phyloP scores from a whole-genome alignment of 2,797 vertebrate species.

The Myotis pilosus region DNA sequence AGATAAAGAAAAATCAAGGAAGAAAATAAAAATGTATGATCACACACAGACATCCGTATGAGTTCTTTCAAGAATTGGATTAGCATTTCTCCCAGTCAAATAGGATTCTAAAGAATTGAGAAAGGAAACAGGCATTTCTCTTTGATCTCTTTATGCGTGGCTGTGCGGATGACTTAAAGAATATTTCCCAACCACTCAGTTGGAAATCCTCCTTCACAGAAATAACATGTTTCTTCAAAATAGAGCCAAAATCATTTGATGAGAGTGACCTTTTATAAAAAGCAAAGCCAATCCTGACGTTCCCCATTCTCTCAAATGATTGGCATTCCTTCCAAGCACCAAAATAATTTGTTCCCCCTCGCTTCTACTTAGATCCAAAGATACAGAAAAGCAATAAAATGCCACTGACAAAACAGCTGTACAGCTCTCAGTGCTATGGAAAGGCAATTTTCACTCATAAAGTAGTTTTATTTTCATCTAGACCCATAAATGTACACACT shows the following conservation, averaged over 20 bases:
- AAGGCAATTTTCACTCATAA: background rate
- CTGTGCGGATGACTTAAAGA: background rate
- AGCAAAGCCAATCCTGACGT: background rate
- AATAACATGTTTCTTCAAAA: slow-evolving; percentile 41
- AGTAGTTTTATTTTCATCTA: background rate
- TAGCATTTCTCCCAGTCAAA: slow-evolving; percentile 22
- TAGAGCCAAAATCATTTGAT: background rate
- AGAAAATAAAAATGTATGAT: background rate
- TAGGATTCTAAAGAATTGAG: background rate
- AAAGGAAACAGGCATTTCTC: background rate
- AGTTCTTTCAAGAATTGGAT: background rate
- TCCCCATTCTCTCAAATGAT: background rate
- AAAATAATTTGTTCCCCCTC: background rate
- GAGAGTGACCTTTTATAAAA: slow-evolving; percentile 28
- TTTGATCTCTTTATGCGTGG: background rate
- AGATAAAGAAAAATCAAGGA: slow-evolving; percentile 7
- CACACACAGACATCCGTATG: background rate
- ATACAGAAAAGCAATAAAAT: background rate
- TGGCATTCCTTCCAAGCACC: background rate
- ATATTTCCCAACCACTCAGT: background rate
- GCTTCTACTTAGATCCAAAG: background rate
- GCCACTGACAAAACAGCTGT: background rate
- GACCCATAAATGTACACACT: background rate
- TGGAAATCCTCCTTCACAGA: slow-evolving; percentile 18
- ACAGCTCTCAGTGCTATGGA: background rate